A percentile compares a stretch with the other conserved stretches of the same genome.
phyloP scores from a whole-genome alignment of 2,888 invertebrate species.

The Diabrotica balteata region DNA sequence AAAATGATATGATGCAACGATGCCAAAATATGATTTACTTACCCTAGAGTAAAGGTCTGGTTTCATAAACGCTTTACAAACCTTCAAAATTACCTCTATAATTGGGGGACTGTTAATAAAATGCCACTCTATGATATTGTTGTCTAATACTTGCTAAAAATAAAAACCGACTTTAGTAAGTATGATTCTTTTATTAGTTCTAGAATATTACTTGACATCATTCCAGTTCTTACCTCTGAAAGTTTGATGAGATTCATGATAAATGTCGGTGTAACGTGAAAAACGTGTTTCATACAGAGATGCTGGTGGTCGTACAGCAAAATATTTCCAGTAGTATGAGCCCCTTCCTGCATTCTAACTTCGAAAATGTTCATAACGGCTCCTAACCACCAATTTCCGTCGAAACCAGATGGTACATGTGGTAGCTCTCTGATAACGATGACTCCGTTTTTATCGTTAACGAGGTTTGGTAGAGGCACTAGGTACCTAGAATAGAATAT shows the following conservation, averaged over 20 bases:
- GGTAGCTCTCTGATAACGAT: conserved; percentile 55
- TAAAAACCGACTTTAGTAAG: neutral
- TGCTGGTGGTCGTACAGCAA: conserved; percentile 30
- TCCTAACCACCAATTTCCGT: conserved; percentile 46
- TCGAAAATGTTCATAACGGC: conserved; percentile 31
- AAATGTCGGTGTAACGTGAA: conserved; percentile 31
- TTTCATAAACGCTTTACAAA: conserved; percentile 24
- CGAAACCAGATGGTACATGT: conserved; percentile 46
- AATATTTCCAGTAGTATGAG: conserved; percentile 21
- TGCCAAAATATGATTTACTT: conserved; percentile 4
- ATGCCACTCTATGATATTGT: conserved; percentile 22
- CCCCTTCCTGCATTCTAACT: conserved; percentile 32
- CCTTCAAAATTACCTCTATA: conserved; percentile 18
- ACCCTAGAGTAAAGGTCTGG: conserved; percentile 27
- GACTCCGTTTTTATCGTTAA: conserved; percentile 31
- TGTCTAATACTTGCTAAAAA: conserved; percentile 27
- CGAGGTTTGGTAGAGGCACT: conserved; percentile 36
- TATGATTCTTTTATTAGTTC: too few species aligned
- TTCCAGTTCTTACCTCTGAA: conserved; percentile 36
- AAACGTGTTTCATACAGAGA: conserved; percentile 31
- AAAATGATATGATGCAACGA: too few species aligned
- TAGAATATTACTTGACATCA: too few species aligned
- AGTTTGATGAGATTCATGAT: conserved; percentile 34
- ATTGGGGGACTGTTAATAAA: conserved; percentile 26
- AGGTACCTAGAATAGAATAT: conserved; percentile 54